Evolutionary conservation across 2,113 vertebrate genomes (phyloP).

Genomic region (Dipodomys spectabilis): DNA sequence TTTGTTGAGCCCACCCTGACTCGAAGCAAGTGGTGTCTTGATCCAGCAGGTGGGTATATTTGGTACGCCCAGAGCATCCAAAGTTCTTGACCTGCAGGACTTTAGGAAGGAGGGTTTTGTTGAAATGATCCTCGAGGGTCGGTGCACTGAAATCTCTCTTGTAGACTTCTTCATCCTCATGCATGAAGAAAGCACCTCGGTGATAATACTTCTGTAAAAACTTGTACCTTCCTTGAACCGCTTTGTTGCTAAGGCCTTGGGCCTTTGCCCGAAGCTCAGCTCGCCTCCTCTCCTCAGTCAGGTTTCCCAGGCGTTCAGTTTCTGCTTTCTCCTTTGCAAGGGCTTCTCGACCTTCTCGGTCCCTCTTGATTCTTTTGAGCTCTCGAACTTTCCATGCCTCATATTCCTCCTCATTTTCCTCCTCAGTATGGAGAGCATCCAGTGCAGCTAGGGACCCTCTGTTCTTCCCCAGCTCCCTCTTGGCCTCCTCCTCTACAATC

Average conservation of each 20-base stretch:
- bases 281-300: slow-evolving; percentile 96
- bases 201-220: slow-evolving; percentile 99
- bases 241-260: slow-evolving; percentile 97
- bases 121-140: slow-evolving; percentile 98
- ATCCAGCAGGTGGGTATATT: slow-evolving; percentile 98
- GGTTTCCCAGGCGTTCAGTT: slow-evolving; percentile 95
- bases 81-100: slow-evolving; percentile 99
- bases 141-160: slow-evolving; percentile 99
- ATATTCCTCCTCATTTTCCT: slow-evolving; percentile 98
- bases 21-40: slow-evolving; percentile 99
- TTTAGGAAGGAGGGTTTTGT: slow-evolving; percentile 99
- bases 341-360: slow-evolving; percentile 93
- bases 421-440: slow-evolving; percentile 86
- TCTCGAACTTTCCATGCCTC: slow-evolving; percentile 98
- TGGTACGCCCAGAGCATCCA: slow-evolving; percentile 96
- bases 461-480: too few species aligned
- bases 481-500: too few species aligned
- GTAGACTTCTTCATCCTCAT: slow-evolving; percentile 96
- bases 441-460: too few species aligned
- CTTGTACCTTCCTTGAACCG: slow-evolving; percentile 98
- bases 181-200: slow-evolving; percentile 98
- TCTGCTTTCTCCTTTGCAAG: slow-evolving; percentile 97
- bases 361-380: slow-evolving; percentile 97
- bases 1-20: slow-evolving; percentile 99
- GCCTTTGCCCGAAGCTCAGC: slow-evolving; percentile 95